phyloP scores from a whole-genome alignment of 2,888 invertebrate genomes.

The Magallana nippona region DNA sequence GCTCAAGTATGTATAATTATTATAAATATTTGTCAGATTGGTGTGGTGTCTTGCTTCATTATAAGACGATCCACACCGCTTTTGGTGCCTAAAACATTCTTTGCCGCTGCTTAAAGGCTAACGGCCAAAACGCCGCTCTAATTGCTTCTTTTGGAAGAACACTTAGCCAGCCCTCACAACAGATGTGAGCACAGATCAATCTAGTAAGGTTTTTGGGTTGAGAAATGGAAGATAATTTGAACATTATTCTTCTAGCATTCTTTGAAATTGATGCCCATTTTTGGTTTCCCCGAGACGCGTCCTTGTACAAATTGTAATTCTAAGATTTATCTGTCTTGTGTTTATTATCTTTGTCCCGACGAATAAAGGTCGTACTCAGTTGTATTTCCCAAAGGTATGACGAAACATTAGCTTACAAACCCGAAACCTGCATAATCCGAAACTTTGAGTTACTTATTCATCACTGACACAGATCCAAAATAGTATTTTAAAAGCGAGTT shows the following conservation, averaged over 20 bases:
- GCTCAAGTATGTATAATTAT: conserved; percentile 24
- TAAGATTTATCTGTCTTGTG: background rate
- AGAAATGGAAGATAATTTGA: conserved; percentile 20
- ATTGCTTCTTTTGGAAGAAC: conserved; percentile 28
- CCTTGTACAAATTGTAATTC: background rate
- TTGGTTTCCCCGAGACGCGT: background rate
- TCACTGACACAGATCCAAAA: too few relatives aligned
- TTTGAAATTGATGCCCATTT: background rate
- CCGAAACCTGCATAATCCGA: too few relatives aligned
- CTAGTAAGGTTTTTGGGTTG: background rate
- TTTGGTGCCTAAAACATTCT: background rate
- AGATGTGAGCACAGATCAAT: background rate
- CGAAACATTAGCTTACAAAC: too few relatives aligned
- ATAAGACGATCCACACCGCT: background rate
- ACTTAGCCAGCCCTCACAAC: background rate
- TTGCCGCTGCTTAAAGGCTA: background rate
- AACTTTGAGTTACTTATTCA: too few relatives aligned
- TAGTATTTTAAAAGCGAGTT: too few relatives aligned
- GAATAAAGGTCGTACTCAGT: too few relatives aligned
- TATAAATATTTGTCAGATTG: conserved; percentile 23
- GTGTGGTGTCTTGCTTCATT: background rate
- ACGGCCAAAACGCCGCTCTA: background rate
- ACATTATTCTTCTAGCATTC: too few relatives aligned
- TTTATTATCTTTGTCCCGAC: too few relatives aligned
- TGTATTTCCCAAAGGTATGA: too few relatives aligned